Evolutionary conservation across 2,888 invertebrate genomes (phyloP).

Genomic region (Dusona sp.): DNA sequence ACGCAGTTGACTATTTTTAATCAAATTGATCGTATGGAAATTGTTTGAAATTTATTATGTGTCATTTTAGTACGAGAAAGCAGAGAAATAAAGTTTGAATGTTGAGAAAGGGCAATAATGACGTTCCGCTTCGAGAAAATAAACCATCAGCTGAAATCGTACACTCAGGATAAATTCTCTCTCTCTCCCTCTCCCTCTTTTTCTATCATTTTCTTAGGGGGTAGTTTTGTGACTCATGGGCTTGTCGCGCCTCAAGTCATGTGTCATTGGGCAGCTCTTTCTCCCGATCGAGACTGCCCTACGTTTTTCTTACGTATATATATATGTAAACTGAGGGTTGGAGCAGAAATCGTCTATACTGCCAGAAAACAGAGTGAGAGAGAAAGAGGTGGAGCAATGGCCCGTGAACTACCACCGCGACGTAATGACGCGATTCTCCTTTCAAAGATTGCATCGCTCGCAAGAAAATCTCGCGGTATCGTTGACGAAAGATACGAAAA

Average conservation of each 20-base stretch:
- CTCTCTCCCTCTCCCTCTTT: constrained; percentile 24
- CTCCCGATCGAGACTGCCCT: constrained; percentile 78
- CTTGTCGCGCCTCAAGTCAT: constrained; percentile 80
- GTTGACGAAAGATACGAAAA: constrained; percentile 45
- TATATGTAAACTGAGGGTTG: constrained; percentile 71
- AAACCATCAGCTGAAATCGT: constrained; percentile 44
- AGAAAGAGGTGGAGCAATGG: constrained; percentile 81
- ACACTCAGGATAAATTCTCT: constrained; percentile 44
- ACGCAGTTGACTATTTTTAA: neutral
- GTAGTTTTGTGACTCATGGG: constrained; percentile 60
- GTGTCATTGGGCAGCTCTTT: constrained; percentile 82
- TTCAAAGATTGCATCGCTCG: constrained; percentile 84
- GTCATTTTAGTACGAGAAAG: neutral
- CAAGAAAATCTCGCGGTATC: constrained; percentile 80
- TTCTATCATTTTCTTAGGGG: constrained; percentile 50
- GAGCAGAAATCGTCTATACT: constrained; percentile 69
- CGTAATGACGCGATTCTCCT: constrained; percentile 85
- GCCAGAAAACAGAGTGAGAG: constrained; percentile 72
- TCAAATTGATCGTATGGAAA: neutral
- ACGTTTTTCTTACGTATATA: constrained; percentile 61
- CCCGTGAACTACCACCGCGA: constrained; percentile 83
- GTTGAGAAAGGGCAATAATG: constrained; percentile 18
- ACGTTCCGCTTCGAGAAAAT: constrained; percentile 16
- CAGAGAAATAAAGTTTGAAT: neutral
- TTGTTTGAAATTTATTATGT: neutral